phyloP scores from a whole-genome alignment of 2,888 invertebrate species.

The Spisula subtruncata region DNA sequence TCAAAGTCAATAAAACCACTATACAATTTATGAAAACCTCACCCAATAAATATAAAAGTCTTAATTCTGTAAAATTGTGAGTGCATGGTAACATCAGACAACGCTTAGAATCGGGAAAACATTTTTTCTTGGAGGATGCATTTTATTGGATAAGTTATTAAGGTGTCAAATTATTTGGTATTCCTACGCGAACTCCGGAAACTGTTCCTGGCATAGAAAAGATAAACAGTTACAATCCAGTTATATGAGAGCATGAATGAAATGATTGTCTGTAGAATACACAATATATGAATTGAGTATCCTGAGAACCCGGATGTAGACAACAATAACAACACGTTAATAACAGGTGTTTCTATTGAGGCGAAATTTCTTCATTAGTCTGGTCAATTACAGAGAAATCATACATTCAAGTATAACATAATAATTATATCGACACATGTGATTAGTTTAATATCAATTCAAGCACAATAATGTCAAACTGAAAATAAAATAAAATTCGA shows the following conservation, averaged over 20 bases:
- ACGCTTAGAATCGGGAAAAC: background rate
- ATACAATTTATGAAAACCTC: background rate
- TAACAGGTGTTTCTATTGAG: background rate
- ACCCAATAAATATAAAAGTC: background rate
- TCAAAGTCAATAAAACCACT: slow-evolving; percentile 2
- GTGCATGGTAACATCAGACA: background rate
- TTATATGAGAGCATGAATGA: background rate
- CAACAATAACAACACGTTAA: background rate
- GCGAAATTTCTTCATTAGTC: background rate
- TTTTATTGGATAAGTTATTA: background rate
- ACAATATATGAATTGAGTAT: background rate
- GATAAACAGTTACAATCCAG: background rate
- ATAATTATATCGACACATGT: too few species aligned
- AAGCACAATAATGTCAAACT: too few species aligned
- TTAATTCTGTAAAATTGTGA: background rate
- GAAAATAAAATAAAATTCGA: too few species aligned
- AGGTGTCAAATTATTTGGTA: background rate
- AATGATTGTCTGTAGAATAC: background rate
- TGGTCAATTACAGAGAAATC: background rate
- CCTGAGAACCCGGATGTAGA: background rate
- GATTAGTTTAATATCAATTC: too few species aligned
- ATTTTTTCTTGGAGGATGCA: background rate
- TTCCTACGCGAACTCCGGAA: background rate
- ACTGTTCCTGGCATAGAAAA: background rate
- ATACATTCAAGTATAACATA: too few species aligned